phyloP scores from a whole-genome alignment of 2,113 vertebrate genomes.

The Oophaga pumilio region DNA sequence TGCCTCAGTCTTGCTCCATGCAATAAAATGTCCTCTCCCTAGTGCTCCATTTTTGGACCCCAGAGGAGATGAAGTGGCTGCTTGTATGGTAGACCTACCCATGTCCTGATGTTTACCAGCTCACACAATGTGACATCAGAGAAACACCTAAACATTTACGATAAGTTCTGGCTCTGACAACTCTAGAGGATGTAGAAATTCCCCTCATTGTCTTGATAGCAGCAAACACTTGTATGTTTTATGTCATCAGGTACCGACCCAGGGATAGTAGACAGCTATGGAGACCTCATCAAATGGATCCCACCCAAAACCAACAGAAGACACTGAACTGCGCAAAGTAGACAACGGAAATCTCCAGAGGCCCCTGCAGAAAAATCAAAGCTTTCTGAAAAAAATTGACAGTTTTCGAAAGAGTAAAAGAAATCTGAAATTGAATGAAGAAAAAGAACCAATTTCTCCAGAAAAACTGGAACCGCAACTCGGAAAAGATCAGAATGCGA shows the following conservation, averaged over 20 bases:
- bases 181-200: not conserved
- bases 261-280: not conserved
- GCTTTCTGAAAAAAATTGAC: not conserved
- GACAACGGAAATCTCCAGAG: not conserved
- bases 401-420: slow-evolving; percentile 18
- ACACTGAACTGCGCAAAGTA: not conserved
- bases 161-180: not conserved
- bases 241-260: not conserved
- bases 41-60: not conserved
- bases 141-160: not conserved
- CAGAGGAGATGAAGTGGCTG: not conserved
- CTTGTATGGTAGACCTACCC: not conserved
- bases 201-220: not conserved
- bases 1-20: no score
- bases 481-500: not conserved
- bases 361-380: not conserved
- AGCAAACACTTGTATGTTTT: not conserved
- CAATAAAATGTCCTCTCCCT: no score
- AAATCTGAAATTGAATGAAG: not conserved
- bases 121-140: not conserved
- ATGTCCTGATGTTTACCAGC: not conserved
- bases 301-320: not conserved
- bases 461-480: not conserved
- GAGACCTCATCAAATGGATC: not conserved
- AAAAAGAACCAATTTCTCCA: not conserved